phyloP scores from a whole-genome alignment of 2,797 vertebrate genomes.

The Esox lucius region DNA sequence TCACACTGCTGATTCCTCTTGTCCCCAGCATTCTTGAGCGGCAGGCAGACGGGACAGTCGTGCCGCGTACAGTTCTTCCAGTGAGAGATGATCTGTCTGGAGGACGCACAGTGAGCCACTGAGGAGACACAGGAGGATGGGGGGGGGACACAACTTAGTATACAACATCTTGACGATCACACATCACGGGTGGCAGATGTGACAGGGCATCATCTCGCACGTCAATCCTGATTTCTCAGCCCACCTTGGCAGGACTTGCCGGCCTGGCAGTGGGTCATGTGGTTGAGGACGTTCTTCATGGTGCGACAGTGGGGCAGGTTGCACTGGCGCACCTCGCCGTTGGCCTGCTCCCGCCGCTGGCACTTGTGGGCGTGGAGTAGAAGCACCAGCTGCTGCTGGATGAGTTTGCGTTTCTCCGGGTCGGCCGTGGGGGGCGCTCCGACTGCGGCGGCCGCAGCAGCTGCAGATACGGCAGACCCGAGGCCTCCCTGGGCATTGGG shows the following conservation, averaged over 20 bases:
- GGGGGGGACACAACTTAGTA: neutral
- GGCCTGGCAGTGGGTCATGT: constrained; percentile 99
- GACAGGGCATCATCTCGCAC: neutral
- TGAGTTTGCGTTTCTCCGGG: constrained; percentile 96
- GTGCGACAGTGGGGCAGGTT: constrained; percentile 96
- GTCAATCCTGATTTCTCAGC: constrained; percentile 35
- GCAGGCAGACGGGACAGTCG: constrained; percentile 96
- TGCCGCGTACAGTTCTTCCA: constrained; percentile 99
- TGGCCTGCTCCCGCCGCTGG: constrained; percentile 94
- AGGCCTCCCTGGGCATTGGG: constrained; percentile 76
- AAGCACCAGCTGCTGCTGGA: constrained; percentile 96
- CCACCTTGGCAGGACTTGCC: constrained; percentile 98
- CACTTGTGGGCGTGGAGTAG: constrained; percentile 97
- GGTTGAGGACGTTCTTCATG: constrained; percentile 99
- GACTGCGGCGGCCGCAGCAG: constrained; percentile 79
- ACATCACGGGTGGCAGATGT: neutral
- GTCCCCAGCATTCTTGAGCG: constrained; percentile 97
- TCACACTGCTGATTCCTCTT: constrained; percentile 99
- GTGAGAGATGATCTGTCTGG: constrained; percentile 98
- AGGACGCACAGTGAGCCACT: constrained; percentile 95
- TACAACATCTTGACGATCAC: neutral
- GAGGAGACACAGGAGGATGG: constrained; percentile 7
- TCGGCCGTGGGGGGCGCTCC: constrained; percentile 93
- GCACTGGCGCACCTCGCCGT: constrained; percentile 92
- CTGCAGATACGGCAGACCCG: constrained; percentile 73